These are phyloP conservation scores for Stictocephala bisonia DNA, from an alignment of 2,888 invertebrate species.

Conservation along the genomic window DNA sequence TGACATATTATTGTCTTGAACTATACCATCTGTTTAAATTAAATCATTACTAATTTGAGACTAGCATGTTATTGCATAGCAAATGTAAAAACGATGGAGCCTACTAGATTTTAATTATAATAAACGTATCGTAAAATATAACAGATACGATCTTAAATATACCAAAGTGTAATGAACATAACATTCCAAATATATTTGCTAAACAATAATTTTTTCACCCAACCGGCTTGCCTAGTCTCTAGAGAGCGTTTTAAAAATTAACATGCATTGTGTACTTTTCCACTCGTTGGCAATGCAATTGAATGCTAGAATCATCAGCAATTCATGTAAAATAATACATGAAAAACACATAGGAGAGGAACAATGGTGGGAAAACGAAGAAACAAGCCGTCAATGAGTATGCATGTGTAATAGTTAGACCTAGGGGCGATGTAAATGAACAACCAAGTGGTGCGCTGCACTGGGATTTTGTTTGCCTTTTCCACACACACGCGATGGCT, in stretches of 20 bases:
- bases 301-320: background rate
- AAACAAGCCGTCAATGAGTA: background rate
- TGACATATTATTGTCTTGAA: no score
- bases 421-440: conserved; percentile 20
- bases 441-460: background rate
- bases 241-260: background rate
- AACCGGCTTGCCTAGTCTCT: background rate
- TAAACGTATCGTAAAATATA: no score
- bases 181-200: no score
- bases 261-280: background rate
- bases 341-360: background rate
- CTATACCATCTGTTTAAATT: no score
- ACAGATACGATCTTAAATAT: no score
- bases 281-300: background rate
- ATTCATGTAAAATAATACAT: background rate
- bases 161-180: no score
- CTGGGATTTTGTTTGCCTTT: conserved; percentile 23
- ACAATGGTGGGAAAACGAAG: background rate
- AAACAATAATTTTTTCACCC: no score
- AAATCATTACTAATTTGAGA: no score
- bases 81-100: no score
- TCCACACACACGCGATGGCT: background rate
- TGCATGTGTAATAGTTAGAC: conserved; percentile 25
- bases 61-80: no score
- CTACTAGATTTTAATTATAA: no score